Conservation (phyloP, 2,888 invertebrate species). For the Eilema depressum region DNA sequence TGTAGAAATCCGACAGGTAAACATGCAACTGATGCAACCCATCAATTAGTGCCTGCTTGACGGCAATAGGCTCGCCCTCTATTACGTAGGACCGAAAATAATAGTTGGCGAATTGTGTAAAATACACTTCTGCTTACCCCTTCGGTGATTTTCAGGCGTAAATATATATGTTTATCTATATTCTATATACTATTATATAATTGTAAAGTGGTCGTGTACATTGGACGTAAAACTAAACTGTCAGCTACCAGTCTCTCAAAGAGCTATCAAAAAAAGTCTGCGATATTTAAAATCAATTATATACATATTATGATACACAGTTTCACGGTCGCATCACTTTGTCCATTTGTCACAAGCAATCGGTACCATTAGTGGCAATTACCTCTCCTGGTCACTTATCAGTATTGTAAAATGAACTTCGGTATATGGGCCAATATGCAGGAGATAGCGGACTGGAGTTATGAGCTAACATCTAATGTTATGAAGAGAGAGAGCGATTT, state of each 20-base stretch:
- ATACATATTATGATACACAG: constrained; percentile 5
- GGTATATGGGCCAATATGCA: constrained; percentile 30
- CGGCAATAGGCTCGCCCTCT: too few species aligned
- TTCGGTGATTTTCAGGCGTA: too few species aligned
- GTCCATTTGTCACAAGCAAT: constrained; percentile 67
- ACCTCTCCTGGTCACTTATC: constrained; percentile 60
- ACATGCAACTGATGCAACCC: too few species aligned
- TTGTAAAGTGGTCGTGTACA: too few species aligned
- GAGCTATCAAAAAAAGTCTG: constrained; percentile 10
- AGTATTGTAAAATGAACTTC: constrained; percentile 47
- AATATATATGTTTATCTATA: too few species aligned
- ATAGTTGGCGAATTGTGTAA: too few species aligned
- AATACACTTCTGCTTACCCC: too few species aligned
- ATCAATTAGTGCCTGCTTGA: too few species aligned
- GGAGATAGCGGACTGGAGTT: constrained; percentile 28
- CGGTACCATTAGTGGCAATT: constrained; percentile 65
- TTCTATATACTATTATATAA: too few species aligned
- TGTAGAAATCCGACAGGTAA: too few species aligned
- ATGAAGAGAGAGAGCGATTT: background rate
- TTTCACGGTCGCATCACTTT: constrained; percentile 52
- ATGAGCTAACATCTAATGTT: background rate
- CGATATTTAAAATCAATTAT: background rate
- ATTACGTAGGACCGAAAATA: too few species aligned
- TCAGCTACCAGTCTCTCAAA: background rate
- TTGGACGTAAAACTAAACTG: background rate